These are phyloP conservation scores for Climacteris rufus DNA, from an alignment of 2,113 vertebrate genomes.

Conservation along the genomic window DNA sequence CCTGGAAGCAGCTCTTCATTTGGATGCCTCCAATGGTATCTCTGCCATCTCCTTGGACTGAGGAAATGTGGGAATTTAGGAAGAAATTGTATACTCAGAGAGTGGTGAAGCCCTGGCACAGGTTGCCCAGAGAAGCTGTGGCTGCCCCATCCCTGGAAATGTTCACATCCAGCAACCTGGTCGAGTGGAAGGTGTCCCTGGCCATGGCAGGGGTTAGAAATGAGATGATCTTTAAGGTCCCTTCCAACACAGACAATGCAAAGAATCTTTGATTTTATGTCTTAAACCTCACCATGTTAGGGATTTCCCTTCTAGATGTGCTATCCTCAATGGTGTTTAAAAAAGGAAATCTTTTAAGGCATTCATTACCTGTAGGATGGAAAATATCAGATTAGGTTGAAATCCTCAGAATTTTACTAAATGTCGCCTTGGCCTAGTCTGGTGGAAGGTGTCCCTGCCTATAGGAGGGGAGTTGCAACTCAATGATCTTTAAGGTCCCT, in stretches of 20 bases:
- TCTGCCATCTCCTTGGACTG: neutral
- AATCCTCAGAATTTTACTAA: neutral
- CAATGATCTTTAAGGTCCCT: neutral
- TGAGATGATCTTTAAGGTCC: neutral
- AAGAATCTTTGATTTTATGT: neutral
- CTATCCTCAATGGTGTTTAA: neutral
- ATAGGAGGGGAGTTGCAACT: neutral
- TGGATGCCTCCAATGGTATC: neutral
- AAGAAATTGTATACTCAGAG: neutral
- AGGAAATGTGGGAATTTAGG: neutral
- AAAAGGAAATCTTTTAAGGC: too few species aligned
- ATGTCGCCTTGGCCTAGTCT: neutral
- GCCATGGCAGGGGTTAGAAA: neutral
- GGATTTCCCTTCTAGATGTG: neutral
- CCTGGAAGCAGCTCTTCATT: neutral
- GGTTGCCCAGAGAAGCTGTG: neutral
- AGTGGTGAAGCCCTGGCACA: neutral
- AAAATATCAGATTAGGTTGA: neutral
- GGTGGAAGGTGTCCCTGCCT: neutral
- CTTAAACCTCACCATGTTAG: too few species aligned
- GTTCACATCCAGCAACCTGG: neutral
- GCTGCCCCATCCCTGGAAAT: neutral
- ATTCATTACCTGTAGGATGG: neutral
- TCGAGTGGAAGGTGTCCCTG: neutral
- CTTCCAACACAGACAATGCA: neutral